Conservation (phyloP, 2,797 vertebrate genomes). For the Dryobates pubescens region DNA sequence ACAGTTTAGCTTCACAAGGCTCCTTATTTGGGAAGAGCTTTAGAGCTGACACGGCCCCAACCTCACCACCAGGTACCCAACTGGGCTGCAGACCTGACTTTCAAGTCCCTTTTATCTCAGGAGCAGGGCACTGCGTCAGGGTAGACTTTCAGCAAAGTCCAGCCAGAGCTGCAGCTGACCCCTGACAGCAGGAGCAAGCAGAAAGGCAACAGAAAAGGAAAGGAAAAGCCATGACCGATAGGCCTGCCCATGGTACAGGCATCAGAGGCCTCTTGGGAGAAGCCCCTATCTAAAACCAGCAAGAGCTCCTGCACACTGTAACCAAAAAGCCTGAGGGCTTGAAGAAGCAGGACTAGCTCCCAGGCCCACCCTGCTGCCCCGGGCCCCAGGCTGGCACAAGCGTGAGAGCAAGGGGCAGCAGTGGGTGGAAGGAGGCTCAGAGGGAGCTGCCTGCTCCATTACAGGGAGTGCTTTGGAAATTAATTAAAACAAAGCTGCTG, state of each 20-base stretch:
- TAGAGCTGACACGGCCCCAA: neutral
- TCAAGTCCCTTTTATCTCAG: neutral
- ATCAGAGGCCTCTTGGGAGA: neutral
- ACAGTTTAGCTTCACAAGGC: neutral
- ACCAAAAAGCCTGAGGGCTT: neutral
- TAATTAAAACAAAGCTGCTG: conserved; percentile 47
- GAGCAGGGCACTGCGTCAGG: conserved; percentile 12
- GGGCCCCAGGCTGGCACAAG: neutral
- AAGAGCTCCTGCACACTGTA: neutral
- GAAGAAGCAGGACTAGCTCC: accelerated
- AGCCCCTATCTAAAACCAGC: neutral
- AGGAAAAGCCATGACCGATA: neutral
- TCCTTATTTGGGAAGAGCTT: neutral
- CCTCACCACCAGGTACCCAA: accelerated
- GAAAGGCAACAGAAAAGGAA: conserved; percentile 18
- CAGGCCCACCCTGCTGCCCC: accelerated
- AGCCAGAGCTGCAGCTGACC: neutral
- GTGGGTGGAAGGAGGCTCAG: neutral
- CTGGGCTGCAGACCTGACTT: accelerated
- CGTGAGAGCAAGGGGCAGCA: neutral
- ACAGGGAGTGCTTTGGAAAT: neutral
- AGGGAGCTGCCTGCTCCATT: neutral
- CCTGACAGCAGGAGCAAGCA: neutral
- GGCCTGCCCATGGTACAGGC: accelerated
- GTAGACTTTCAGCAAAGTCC: conserved; percentile 32